Base-by-base conservation (phyloP, 1,140 invertebrate species). In the Aphaenogaster floridana region DNA sequence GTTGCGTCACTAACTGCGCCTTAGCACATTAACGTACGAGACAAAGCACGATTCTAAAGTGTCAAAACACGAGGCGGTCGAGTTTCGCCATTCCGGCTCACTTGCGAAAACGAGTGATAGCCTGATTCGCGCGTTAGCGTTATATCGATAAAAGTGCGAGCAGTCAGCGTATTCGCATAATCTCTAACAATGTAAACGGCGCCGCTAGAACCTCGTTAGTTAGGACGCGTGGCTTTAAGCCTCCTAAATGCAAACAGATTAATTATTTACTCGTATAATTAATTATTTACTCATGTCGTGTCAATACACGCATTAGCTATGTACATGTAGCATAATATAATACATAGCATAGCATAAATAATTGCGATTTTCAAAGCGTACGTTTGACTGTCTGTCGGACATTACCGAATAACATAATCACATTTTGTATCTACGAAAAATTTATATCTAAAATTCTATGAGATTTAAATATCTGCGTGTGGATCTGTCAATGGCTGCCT, bases 41-140 rank as follows among this genome's bases (percentile, higher is more conserved):
- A 92, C 92, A 94, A 93, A 93, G 91, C 88, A 90, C 63, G 57
- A 54, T 66, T 54, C 36, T 78, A 11, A 91, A 92, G 90, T 92
- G 88, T 93, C 91, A 92, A 93, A 93, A 93, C 89, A 92, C n/a
- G 66, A 63, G 63, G 36, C 50, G 64, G 48, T 54, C 52, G 39
- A 7, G 78, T 63, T 80, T 74, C 68, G 68, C 69, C 80, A 74
- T 83, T 74, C 68, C 69, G 64, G 48, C 45, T 52, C 64, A 39
- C 83, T 87, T 57, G 61, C 34, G 59, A 79, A 74, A 86, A 84
- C 85, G 59, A 59, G 66, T n/a, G 52, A 87, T 39, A 69, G 45
- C 21, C 28, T 21, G 21, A 39, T 85, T 42, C 39, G 45, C 36
- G 63, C 34, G 45, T 52, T 48, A 61, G 28, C 39, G 54, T 57